Conservation (phyloP, 1,140 invertebrate genomes). For the Sycophila sp. region DNA sequence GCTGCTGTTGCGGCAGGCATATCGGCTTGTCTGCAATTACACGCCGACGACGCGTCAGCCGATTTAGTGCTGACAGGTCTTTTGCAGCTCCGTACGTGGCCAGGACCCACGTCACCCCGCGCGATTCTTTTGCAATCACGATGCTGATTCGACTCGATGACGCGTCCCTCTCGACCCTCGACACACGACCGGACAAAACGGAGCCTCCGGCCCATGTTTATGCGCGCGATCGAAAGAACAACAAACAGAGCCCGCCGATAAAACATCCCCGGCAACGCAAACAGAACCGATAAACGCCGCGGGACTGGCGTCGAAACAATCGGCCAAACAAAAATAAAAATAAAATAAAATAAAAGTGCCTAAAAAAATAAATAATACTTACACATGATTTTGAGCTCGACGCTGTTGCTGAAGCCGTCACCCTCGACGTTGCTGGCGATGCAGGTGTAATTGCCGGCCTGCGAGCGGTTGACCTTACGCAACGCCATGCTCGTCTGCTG, state of each 20-base stretch:
- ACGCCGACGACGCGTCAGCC: neutral
- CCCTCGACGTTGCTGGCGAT: slow-evolving; percentile 89
- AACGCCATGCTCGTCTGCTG: slow-evolving; percentile 83
- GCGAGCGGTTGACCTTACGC: slow-evolving; percentile 78
- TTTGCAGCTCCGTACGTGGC: too few relatives aligned
- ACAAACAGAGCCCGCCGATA: too few relatives aligned
- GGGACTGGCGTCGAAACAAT: too few relatives aligned
- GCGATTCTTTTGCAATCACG: neutral
- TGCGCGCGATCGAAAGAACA: too few relatives aligned
- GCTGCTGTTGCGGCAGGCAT: slow-evolving; percentile 80
- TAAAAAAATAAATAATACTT: slow-evolving; percentile 67
- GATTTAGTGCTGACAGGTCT: neutral
- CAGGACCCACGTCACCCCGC: too few relatives aligned
- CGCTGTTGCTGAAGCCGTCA: slow-evolving; percentile 82
- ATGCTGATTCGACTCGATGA: too few relatives aligned
- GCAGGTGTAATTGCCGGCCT: slow-evolving; percentile 88
- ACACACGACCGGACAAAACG: too few relatives aligned
- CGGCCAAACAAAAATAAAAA: too few relatives aligned
- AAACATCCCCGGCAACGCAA: too few relatives aligned
- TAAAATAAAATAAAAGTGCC: neutral
- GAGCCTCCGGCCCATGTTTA: too few relatives aligned
- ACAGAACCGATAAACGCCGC: too few relatives aligned
- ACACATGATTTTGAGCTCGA: slow-evolving; percentile 90
- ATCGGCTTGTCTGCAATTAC: slow-evolving; percentile 84
- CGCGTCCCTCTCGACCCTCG: too few relatives aligned